A percentile compares a stretch with the other conserved stretches of the same genome.
Evolutionary conservation across 2,888 invertebrate species (phyloP).

Genomic region (Eristalis intricaria): DNA sequence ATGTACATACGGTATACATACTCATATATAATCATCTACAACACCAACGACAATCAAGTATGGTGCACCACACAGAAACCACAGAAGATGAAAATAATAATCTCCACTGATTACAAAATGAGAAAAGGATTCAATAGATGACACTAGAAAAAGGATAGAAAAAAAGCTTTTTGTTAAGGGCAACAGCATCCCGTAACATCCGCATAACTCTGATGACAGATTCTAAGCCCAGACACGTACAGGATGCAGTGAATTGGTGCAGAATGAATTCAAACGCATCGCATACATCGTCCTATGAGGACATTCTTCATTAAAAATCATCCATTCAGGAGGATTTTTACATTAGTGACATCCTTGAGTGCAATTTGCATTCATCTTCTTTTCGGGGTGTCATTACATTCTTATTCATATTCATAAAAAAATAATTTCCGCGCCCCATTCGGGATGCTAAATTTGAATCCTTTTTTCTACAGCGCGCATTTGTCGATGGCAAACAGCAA

Average conservation of each 20-base stretch:
- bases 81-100: slow-evolving; percentile 67
- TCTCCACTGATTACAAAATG: slow-evolving; percentile 71
- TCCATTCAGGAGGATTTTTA: slow-evolving; percentile 71
- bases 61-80: slow-evolving; percentile 11
- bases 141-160: slow-evolving; percentile 62
- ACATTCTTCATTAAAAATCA: slow-evolving; percentile 72
- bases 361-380: slow-evolving; percentile 71
- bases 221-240: not conserved
- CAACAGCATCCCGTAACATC: slow-evolving; percentile 51
- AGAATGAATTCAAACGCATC: slow-evolving; percentile 62
- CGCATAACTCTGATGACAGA: slow-evolving; percentile 13
- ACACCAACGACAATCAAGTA: slow-evolving; percentile 50
- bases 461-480: slow-evolving; percentile 26
- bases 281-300: slow-evolving; percentile 52
- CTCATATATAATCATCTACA: slow-evolving; percentile 8
- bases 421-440: not conserved
- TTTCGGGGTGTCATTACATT: slow-evolving; percentile 67
- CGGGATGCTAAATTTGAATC: slow-evolving; percentile 28
- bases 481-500: slow-evolving; percentile 61
- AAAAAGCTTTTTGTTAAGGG: slow-evolving; percentile 20
- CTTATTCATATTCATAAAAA: slow-evolving; percentile 64
- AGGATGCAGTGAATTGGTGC: slow-evolving; percentile 58
- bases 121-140: slow-evolving; percentile 72
- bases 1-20: not conserved
- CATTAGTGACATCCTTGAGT: slow-evolving; percentile 72